Conservation (phyloP, 1,140 invertebrate species). For the Platyscapa corneri region DNA sequence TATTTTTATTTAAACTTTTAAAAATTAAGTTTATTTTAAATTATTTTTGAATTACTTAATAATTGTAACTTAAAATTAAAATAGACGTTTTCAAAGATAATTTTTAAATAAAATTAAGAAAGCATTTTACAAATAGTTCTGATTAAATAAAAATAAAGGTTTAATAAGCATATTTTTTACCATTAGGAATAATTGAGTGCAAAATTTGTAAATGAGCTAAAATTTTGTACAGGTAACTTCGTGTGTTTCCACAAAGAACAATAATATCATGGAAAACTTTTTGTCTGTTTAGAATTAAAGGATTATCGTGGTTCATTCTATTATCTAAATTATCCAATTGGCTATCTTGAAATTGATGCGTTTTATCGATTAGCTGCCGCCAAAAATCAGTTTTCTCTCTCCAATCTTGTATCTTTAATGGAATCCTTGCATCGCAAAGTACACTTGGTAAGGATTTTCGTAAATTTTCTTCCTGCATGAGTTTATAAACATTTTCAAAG, state of each 20-base stretch:
- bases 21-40: no score
- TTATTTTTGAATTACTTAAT: no score
- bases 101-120: no score
- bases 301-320: neutral
- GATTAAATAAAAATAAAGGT: no score
- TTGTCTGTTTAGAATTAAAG: conserved; percentile 13
- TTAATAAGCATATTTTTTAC: conserved; percentile 11
- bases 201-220: conserved; percentile 59
- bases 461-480: conserved; percentile 60
- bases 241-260: conserved; percentile 52
- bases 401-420: conserved; percentile 57
- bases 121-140: no score
- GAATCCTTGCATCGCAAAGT: conserved; percentile 58
- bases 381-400: conserved; percentile 61
- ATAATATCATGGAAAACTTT: conserved; percentile 56
- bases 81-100: no score
- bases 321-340: neutral
- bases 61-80: no score
- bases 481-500: conserved; percentile 55
- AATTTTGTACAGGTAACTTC: conserved; percentile 62
- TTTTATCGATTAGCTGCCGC: conserved; percentile 54
- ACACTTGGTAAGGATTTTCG: neutral
- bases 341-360: conserved; percentile 38
- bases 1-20: no score
- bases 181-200: conserved; percentile 58